A percentile compares a stretch with the other conserved stretches of the same genome.
Evolutionary conservation across 1,140 invertebrate species (phyloP).

Genomic region (Lepidurus arcticus): DNA sequence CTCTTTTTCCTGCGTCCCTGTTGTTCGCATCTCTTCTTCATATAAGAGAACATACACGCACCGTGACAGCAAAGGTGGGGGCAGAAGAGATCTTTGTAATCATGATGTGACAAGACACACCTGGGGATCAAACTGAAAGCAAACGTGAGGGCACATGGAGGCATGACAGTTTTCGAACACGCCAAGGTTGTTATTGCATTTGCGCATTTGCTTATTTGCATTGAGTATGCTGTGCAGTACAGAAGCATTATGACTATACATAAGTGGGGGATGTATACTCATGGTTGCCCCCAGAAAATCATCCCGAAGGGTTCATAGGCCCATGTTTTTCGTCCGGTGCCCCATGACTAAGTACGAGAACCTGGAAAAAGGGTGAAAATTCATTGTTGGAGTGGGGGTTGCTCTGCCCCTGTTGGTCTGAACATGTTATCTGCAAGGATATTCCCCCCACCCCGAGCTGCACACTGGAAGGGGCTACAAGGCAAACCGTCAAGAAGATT

Average conservation of each 20-base stretch:
- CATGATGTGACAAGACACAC: constrained; percentile 3
- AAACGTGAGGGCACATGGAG: not conserved
- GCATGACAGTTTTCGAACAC: not conserved
- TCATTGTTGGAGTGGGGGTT: not conserved
- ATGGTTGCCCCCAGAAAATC: not conserved
- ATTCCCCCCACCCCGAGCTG: not conserved
- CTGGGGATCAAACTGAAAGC: constrained; percentile 1
- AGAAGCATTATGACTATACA: not conserved
- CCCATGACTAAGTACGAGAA: not conserved
- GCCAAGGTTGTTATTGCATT: constrained; percentile 3
- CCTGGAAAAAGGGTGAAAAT: not conserved
- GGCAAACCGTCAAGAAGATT: not conserved
- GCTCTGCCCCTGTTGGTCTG: constrained; percentile 10
- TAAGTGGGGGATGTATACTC: not conserved
- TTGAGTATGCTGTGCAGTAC: not conserved
- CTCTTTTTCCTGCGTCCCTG: constrained; percentile 7
- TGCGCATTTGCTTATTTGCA: not conserved
- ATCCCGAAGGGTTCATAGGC: not conserved
- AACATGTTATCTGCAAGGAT: not conserved
- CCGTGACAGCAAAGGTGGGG: not conserved
- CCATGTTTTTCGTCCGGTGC: not conserved
- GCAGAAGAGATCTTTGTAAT: not conserved
- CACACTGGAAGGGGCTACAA: not conserved
- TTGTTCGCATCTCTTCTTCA: not conserved
- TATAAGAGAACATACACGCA: not conserved